Base-by-base conservation (phyloP, 2,113 vertebrate genomes). In the Lepidiolamprologus cunningtoni region DNA sequence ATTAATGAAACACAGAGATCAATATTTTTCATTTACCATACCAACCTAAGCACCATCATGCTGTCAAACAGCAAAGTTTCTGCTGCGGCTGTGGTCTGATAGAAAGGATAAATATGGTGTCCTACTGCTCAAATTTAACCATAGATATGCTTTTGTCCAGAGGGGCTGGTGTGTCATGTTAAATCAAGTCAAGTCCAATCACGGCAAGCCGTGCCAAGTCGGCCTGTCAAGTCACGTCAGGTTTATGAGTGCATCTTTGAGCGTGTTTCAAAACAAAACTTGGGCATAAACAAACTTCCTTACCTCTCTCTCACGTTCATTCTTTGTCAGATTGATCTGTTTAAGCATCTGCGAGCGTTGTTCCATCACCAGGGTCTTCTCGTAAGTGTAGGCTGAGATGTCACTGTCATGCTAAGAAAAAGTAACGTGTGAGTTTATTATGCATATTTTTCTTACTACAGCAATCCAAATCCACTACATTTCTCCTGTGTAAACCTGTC, bases 281-380 rank as follows among this genome's bases (percentile, higher is more conserved):
- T 79, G 71, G 21, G 53, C 82, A 17, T 9, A 9, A 76, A 89
- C 54, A 9, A 76, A 87, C 54, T 54, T 40, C 52, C 92, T 40
- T 94, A 99, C 99, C 98, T 99, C 99, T 21, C 98, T 95, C 88
- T 99, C 99, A 3, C 98, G 97, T 95, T 99, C 99, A 0, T 94
- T 99, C 97, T 99, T 99, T 92, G 97, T 98, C 85, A 99, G 96
- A 89, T 99, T 99, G 96, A 99, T 99, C 96, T 99, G 97, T 86
- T 99, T 99, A 35, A 99, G 98, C 95, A 99, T 99, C 96, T 99
- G 97, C 9, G 98, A 99, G 10, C 99, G 96, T 82, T 99, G 99
- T 90, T 99, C 99, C 99, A 99, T 99, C 94, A 99, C 97, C 93
- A 99, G 86, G 0, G 99, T 99, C 96, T 99, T 99, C 96, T 99